phyloP scores from a whole-genome alignment of 2,797 vertebrate genomes.

The Moxostoma hubbsi region DNA sequence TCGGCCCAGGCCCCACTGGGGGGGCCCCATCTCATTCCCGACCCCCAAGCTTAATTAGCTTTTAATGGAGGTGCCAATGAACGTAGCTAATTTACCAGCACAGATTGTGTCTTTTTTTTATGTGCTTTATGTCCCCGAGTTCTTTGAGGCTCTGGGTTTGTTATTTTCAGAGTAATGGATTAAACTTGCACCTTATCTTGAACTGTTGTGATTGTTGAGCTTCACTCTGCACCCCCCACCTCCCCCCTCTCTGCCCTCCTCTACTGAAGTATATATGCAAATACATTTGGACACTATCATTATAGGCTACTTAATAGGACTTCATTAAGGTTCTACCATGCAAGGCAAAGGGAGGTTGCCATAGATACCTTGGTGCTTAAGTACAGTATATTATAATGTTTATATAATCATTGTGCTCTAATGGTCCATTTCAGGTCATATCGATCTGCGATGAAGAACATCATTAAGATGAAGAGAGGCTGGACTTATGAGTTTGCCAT shows the following conservation, averaged over 20 bases:
- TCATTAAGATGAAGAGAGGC: slow-evolving; percentile 49
- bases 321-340: slow-evolving; percentile 80
- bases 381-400: slow-evolving; percentile 81
- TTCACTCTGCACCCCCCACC: slow-evolving; percentile 17
- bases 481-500: slow-evolving; percentile 45
- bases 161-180: slow-evolving; percentile 59
- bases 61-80: slow-evolving; percentile 44
- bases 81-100: slow-evolving; percentile 46
- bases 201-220: slow-evolving; percentile 62
- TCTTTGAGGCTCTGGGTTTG: slow-evolving; percentile 47
- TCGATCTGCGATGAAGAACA: slow-evolving; percentile 70
- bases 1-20: slow-evolving; percentile 30
- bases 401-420: slow-evolving; percentile 79
- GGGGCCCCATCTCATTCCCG: slow-evolving; percentile 32
- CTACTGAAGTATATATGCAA: slow-evolving; percentile 76
- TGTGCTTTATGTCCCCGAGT: slow-evolving; percentile 45
- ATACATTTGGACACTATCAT: slow-evolving; percentile 81
- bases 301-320: slow-evolving; percentile 82
- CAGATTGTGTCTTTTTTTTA: slow-evolving; percentile 53
- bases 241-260: slow-evolving; percentile 3
- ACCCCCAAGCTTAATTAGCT: slow-evolving; percentile 52
- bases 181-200: slow-evolving; percentile 39
- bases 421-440: slow-evolving; percentile 76
- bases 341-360: slow-evolving; percentile 77
- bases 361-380: slow-evolving; percentile 80